These are phyloP conservation scores for Ctenopoma multispine DNA, from an alignment of 2,797 vertebrate species.

Conservation along the genomic window DNA sequence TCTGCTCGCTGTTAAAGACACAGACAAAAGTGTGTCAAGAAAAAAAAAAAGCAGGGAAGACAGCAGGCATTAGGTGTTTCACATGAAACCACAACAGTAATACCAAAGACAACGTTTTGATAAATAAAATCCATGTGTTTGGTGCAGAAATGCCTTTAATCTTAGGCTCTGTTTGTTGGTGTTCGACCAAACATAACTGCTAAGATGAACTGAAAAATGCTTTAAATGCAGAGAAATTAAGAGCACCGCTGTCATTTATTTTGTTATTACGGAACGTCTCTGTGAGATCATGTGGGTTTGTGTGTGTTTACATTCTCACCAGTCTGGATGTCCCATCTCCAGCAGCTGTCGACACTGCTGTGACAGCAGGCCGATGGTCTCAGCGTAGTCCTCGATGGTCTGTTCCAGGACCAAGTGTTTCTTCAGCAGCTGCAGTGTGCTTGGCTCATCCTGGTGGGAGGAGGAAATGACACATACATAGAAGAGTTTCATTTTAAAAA, in stretches of 20 bases:
- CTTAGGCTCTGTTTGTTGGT: neutral
- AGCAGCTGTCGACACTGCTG: slow-evolving; percentile 93
- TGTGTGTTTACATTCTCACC: slow-evolving; percentile 76
- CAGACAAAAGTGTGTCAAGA: slow-evolving; percentile 4
- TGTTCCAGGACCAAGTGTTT: slow-evolving; percentile 93
- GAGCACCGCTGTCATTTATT: neutral
- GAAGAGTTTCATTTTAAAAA: slow-evolving; percentile 3
- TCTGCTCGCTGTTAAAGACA: slow-evolving; percentile 87
- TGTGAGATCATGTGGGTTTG: neutral
- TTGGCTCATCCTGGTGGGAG: slow-evolving; percentile 90
- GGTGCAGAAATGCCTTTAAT: too few species aligned
- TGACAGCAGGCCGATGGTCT: slow-evolving; percentile 93
- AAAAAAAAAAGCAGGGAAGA: neutral
- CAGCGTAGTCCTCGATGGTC: slow-evolving; percentile 94
- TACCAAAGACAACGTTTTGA: too few species aligned
- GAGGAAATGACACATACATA: neutral
- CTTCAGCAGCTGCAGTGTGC: slow-evolving; percentile 94
- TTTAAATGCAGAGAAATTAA: neutral
- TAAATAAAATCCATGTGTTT: too few species aligned
- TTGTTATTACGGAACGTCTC: neutral
- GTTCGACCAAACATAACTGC: neutral
- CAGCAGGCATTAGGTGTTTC: too few species aligned
- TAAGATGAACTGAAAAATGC: neutral
- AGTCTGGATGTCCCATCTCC: slow-evolving; percentile 93
- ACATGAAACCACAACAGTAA: neutral